A percentile compares a stretch with the other conserved stretches of the same genome.
These are phyloP conservation scores for Podabrus alpinus DNA, from an alignment of 2,888 invertebrate species.

Conservation along the genomic window DNA sequence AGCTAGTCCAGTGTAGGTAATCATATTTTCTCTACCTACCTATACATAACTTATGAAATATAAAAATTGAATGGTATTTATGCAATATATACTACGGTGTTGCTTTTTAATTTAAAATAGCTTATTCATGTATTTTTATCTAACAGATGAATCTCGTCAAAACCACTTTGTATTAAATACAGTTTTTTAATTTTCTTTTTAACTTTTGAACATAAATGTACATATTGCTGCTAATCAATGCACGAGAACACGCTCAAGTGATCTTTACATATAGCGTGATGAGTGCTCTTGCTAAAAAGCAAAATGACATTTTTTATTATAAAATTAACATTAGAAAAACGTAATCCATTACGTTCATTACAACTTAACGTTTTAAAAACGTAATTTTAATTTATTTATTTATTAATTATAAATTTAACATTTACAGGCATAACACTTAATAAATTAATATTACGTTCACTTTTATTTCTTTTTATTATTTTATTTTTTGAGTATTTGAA, in stretches of 20 bases:
- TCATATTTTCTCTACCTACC: slow-evolving; percentile 17
- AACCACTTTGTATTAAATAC: background rate
- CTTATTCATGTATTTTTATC: background rate
- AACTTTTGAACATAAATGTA: background rate
- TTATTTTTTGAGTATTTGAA: background rate
- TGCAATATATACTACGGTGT: too few species aligned
- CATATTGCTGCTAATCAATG: background rate
- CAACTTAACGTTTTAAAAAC: background rate
- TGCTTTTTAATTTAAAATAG: background rate
- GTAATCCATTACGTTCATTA: background rate
- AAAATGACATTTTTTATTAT: background rate
- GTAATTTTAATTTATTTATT: background rate
- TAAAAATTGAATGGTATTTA: background rate
- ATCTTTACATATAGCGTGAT: background rate
- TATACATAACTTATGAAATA: slow-evolving; percentile 5
- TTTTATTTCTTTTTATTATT: background rate
- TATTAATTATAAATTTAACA: too few species aligned
- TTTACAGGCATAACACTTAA: too few species aligned
- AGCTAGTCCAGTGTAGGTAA: slow-evolving; percentile 40
- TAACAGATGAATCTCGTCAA: background rate
- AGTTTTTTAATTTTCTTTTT: background rate
- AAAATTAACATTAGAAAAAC: background rate
- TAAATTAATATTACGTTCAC: background rate
- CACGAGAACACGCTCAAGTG: background rate
- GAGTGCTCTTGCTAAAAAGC: background rate